Percentiles rank a stretch among this genome's conserved stretches.
These are phyloP conservation scores for cattle (Bos taurus) DNA, from an alignment of 2,113 vertebrate genomes.

Conservation along the genomic window DNA sequence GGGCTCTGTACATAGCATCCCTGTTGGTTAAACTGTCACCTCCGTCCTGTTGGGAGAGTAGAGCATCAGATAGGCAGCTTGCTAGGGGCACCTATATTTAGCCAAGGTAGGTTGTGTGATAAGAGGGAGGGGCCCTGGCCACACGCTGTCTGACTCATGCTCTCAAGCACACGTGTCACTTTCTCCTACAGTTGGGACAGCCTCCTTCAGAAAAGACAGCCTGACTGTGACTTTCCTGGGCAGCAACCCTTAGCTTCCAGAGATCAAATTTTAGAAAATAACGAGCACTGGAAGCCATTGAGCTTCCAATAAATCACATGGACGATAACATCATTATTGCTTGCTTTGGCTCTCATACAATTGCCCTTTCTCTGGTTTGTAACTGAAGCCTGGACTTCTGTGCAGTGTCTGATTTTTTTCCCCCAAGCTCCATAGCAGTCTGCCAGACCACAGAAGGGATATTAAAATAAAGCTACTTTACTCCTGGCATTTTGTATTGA, in stretches of 20 bases:
- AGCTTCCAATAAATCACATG: neutral
- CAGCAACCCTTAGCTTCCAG: neutral
- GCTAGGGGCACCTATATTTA: slow-evolving; percentile 46
- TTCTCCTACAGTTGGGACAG: neutral
- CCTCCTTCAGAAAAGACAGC: neutral
- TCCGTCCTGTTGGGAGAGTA: neutral
- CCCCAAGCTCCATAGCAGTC: neutral
- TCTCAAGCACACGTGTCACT: neutral
- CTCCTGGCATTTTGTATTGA: neutral
- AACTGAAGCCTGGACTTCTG: neutral
- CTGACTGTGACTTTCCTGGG: neutral
- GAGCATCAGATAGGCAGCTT: neutral
- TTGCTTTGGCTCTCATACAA: neutral
- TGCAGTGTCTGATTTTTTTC: neutral
- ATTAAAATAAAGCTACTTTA: neutral
- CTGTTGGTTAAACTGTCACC: neutral
- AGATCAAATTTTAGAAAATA: neutral
- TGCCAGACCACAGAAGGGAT: neutral
- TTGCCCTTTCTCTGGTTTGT: slow-evolving; percentile 1
- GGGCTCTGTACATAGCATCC: rapidly evolving
- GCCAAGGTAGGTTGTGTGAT: slow-evolving; percentile 54
- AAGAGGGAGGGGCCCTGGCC: neutral
- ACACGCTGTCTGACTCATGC: neutral
- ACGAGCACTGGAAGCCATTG: neutral
- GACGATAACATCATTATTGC: neutral